Evolutionary conservation across 2,888 invertebrate species (phyloP), one percentile per base, ranked within the genome.

Genomic region (Eubasilissa splendida): DNA sequence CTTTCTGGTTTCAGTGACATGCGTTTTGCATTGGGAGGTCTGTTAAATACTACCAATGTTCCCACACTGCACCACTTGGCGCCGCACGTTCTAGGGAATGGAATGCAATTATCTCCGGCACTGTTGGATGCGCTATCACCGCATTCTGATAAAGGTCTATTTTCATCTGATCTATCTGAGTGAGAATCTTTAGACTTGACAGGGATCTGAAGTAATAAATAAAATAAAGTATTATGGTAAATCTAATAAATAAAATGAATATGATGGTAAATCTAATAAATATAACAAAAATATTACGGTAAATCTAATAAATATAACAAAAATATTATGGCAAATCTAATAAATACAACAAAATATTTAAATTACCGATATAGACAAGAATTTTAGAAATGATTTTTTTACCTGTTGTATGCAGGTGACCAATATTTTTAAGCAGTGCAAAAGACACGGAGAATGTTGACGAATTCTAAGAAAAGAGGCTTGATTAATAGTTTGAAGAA

Each of bases 11-110:
- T 93, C 75, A 94, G 88, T 0, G 95, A 94, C 31, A 95, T 86
- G 79, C 95, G 90, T 85, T 95, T 91, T 0, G 93, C 91, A 85
- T 93, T 92, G 77, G 94, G 91, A 0, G 95, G 94, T 75, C 96
- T 92, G 74, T 95, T 95, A 88, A 98, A 98, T 84, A 96, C 96
- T 0, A 97, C 97, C 80, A 99, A 88, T 78, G 94, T 92, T 85
- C 96, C 96, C 33, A 95, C 95, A 50, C 95, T 95, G 88, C 96
- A 97, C 91, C 98, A 99, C 85, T 95, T 94, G 0, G 97, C 98
- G 0, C 98, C 98, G 10, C 97, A 97, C 0, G 98, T 98, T 77
- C 97, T 91, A 0, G 98, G 98, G 88, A 97, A 99, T 0, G 98
- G 98, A 84, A 99, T 96, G 86, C 96, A 96, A 8, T 96, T 94